A percentile compares a stretch with the other conserved stretches of the same genome.
Conservation (phyloP, 2,797 vertebrate species). For the Pseudocheirus occidentalis region DNA sequence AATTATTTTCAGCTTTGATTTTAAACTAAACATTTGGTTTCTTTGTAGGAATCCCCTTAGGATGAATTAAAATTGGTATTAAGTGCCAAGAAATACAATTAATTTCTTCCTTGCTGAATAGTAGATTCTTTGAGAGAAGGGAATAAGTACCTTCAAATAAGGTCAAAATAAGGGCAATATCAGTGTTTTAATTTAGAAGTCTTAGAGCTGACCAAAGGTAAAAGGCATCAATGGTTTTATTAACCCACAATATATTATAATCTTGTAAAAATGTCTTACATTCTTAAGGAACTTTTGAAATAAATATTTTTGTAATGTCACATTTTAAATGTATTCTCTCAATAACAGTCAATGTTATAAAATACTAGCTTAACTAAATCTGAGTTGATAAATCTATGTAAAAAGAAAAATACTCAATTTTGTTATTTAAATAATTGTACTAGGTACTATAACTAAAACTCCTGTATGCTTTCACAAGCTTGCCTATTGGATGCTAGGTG, state of each 20-base stretch:
- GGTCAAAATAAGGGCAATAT: constrained; percentile 15
- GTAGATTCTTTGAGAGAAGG: neutral
- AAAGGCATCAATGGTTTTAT: neutral
- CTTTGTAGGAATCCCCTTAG: constrained; percentile 28
- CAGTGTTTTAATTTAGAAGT: constrained; percentile 38
- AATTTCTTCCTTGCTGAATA: constrained; percentile 13
- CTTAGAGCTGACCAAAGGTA: neutral
- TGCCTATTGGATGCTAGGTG: neutral
- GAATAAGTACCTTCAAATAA: neutral
- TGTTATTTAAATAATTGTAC: constrained; percentile 14
- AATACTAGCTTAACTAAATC: neutral
- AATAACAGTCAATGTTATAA: neutral
- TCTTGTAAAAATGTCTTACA: neutral
- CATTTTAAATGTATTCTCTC: neutral
- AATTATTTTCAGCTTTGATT: constrained; percentile 16
- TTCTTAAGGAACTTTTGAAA: neutral
- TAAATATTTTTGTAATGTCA: neutral
- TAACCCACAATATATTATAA: neutral
- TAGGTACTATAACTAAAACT: constrained; percentile 14
- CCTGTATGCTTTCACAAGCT: neutral
- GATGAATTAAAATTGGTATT: constrained; percentile 20
- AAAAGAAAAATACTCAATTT: neutral
- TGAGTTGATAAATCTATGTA: neutral
- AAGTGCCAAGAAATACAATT: constrained; percentile 3
- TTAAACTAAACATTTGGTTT: constrained; percentile 44